Base-by-base conservation (phyloP, 2,888 invertebrate species). In the Panorpa germanica region DNA sequence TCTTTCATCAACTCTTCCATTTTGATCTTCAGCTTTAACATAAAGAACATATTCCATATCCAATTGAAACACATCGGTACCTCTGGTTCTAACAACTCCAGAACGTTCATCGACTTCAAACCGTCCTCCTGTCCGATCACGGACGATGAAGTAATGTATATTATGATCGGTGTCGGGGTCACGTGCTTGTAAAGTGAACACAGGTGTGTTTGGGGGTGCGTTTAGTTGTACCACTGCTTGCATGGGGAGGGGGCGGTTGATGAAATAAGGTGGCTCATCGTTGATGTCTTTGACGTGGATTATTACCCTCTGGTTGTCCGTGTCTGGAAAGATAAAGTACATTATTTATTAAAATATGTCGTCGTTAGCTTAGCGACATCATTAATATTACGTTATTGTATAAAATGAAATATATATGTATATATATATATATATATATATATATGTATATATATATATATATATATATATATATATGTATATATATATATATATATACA, bases 111-210 rank as follows among this genome's bases (percentile, higher is more conserved):
- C 86, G 23, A 85, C 83, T 52, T 85, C 83, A 47, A 85, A 85
- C 34, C 67, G 46, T 17, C 73, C 73, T 0, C 75, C 75, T 1
- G 75, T 90, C 42, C 90, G 63, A 54, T 91, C 90, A 41, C 93
- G 64, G 16, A 90, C 86, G 42, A 95, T 88, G 58, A 91, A 90
- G 55, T 93, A 90, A 52, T 88, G 88, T 38, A 93, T 88, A 50
- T 86, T 85, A 52, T 90, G 86, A 57, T 90, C 91, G 2, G 90
- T 90, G 50, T 93, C 91, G 3, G 93, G 93, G 53, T 96, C 95
- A 39, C 90, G 62, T 10, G 96, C 96, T 52, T 91, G 88, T 15
- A 98, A 69, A n/a, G 91, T 91, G 57, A 91, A 95, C 4, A 95
- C 91, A 4, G 86, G 88, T 0, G 90, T 90, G 52, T 91, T 93